Conservation (phyloP, 2,888 invertebrate genomes). For the Barypeithes pellucidus region DNA sequence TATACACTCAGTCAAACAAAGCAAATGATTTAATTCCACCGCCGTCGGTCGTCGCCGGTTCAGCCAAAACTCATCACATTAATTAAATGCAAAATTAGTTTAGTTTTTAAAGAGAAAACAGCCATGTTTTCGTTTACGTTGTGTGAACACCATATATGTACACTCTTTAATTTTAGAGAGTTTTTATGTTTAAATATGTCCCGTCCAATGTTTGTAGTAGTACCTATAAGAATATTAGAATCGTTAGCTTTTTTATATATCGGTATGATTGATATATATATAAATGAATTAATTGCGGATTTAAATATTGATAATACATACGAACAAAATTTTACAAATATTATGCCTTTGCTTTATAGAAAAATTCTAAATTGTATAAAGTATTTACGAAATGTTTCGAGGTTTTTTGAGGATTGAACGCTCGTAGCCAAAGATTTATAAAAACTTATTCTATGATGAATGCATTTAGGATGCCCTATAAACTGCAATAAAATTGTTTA, state of each 20-base stretch:
- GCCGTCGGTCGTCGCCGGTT: too few relatives aligned
- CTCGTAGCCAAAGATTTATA: constrained; percentile 18
- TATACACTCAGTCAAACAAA: too few relatives aligned
- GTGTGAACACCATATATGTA: too few relatives aligned
- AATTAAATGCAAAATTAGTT: too few relatives aligned
- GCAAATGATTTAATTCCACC: too few relatives aligned
- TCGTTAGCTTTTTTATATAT: constrained; percentile 15
- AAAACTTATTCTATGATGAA: not conserved
- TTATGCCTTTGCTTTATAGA: not conserved
- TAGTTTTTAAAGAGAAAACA: too few relatives aligned
- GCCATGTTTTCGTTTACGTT: too few relatives aligned
- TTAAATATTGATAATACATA: not conserved
- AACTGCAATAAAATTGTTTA: constrained; percentile 16
- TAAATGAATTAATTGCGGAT: too few relatives aligned
- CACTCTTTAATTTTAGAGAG: too few relatives aligned
- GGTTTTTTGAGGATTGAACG: not conserved
- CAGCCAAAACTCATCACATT: too few relatives aligned
- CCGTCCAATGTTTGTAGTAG: constrained; percentile 24
- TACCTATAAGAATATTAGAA: constrained; percentile 24
- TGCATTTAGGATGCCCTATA: too few relatives aligned
- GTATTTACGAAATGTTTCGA: not conserved
- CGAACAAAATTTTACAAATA: not conserved
- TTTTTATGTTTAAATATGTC: too few relatives aligned
- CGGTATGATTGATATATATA: not conserved
- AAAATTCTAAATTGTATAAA: constrained; percentile 20